Base-by-base conservation (phyloP, 2,797 vertebrate genomes). In the Alauda arvensis region DNA sequence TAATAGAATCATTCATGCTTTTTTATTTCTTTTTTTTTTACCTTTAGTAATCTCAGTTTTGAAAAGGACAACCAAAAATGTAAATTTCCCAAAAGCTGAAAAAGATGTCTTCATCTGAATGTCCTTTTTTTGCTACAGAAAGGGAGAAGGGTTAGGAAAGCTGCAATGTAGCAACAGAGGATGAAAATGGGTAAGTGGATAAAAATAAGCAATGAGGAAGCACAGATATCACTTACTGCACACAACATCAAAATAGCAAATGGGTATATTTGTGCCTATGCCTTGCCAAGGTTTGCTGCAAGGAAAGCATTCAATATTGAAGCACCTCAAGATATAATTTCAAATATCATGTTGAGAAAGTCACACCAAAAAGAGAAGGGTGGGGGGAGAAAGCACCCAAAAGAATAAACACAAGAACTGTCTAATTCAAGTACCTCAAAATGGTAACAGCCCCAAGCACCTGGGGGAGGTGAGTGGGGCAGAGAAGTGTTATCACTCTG, bases 201-300 rank as follows among this genome's bases (percentile, higher is more conserved):
- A 90, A 92, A 93, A 92, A 94, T 86, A 94, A 91, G 57, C 34
- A 37, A 33, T 25, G 55, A 68, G 34, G 34, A 91, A 86, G 39
- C 83, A 57, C 8, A 84, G 40, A 33, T 70, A 70, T 46, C 61
- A 61, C 59, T 81, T 88, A 71, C 69, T n/a, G 48, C 62, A 72
- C 18, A 42, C 53, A 62, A 53, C 25, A 39, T 62, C 63, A 85
- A 84, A 90, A 78, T 10, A 90, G 57, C 53, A 79, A 70, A 45
- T 18, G 34, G 10, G 4, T 53, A 21, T 68, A 42, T 78, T 78
- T 83, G 42, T 74, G 60, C 26, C 59, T 75, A 14, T 76, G 40
- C 43, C 26, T 86, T 91, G 46, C 61, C 34, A 77, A n/a, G 31
- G 19, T 63, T 79, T 82, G 33, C 77, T 79, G 68, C 5, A 14